These are phyloP conservation scores for Cyprinodon variegatus DNA, from an alignment of 2,113 vertebrate genomes.

Conservation along the genomic window DNA sequence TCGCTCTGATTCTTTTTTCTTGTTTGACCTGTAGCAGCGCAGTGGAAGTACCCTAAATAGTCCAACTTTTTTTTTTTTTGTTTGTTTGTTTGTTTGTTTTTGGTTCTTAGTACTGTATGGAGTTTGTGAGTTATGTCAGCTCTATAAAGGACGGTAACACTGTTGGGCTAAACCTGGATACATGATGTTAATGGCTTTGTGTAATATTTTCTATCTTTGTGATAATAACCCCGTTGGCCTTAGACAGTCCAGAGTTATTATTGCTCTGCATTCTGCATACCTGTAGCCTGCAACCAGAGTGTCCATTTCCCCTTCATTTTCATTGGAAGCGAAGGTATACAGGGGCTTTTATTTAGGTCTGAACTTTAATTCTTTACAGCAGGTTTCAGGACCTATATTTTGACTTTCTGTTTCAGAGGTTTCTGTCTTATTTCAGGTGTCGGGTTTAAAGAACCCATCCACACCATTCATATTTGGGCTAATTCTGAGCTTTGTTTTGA, in stretches of 20 bases:
- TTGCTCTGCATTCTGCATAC: slow-evolving; percentile 39
- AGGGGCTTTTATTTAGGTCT: slow-evolving; percentile 34
- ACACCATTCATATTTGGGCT: neutral
- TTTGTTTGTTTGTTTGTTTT: neutral
- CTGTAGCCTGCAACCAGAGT: slow-evolving; percentile 23
- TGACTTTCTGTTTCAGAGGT: slow-evolving; percentile 17
- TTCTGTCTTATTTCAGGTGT: slow-evolving; percentile 6
- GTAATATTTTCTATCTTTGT: slow-evolving; percentile 34
- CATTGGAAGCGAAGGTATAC: slow-evolving; percentile 27
- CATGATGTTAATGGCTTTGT: slow-evolving; percentile 25
- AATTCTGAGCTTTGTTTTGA: neutral
- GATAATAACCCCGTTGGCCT: slow-evolving; percentile 22
- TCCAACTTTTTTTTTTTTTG: too few species aligned
- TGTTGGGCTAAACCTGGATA: slow-evolving; percentile 30
- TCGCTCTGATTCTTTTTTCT: too few species aligned
- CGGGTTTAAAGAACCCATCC: slow-evolving; percentile 2
- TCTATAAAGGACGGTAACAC: slow-evolving; percentile 13
- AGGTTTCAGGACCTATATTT: slow-evolving; percentile 28
- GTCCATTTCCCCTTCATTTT: slow-evolving; percentile 51
- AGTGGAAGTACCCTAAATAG: too few species aligned
- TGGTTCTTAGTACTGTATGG: neutral
- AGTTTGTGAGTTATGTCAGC: neutral
- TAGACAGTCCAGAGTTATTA: slow-evolving; percentile 13
- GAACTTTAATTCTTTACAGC: slow-evolving; percentile 25
- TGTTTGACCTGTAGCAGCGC: too few species aligned